These are phyloP conservation scores for Zaprionus nigranus DNA, from an alignment of 1,140 invertebrate genomes.

Conservation along the genomic window DNA sequence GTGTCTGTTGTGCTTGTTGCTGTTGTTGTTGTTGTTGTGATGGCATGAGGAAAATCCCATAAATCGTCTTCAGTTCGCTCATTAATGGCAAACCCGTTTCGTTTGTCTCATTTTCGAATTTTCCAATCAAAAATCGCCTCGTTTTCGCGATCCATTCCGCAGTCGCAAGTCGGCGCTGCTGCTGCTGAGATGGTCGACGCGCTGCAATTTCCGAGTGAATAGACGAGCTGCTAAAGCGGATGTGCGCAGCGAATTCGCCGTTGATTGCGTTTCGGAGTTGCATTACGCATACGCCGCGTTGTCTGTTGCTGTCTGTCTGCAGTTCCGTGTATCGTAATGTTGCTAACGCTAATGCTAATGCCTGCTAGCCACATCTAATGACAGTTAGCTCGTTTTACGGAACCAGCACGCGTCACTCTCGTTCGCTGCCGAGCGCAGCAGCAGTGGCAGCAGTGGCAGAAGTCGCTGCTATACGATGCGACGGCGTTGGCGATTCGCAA, in stretches of 20 bases:
- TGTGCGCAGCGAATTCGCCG: constrained; percentile 22
- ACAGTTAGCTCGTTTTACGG: constrained; percentile 40
- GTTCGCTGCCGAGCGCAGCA: not conserved
- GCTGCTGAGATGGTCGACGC: constrained; percentile 31
- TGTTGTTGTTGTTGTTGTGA: constrained; percentile 13
- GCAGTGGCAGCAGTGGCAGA: not conserved
- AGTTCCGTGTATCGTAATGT: constrained; percentile 20
- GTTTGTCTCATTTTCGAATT: constrained; percentile 41
- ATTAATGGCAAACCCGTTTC: constrained; percentile 51
- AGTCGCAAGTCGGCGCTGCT: constrained; percentile 70
- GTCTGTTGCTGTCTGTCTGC: not conserved
- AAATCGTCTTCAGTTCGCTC: constrained; percentile 22
- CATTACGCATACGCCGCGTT: constrained; percentile 46
- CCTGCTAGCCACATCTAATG: constrained; percentile 43
- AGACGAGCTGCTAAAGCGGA: constrained; percentile 11
- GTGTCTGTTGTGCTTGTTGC: not conserved
- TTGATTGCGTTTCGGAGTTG: constrained; percentile 27
- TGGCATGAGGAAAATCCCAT: constrained; percentile 44
- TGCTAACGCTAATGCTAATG: constrained; percentile 17
- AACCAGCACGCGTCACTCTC: constrained; percentile 33
- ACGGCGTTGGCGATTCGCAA: constrained; percentile 33
- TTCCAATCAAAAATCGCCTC: constrained; percentile 40
- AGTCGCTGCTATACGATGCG: constrained; percentile 36
- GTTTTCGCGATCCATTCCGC: constrained; percentile 34
- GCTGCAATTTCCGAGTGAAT: constrained; percentile 27